Base-by-base conservation (phyloP, 2,113 vertebrate species). In the Conger conger region DNA sequence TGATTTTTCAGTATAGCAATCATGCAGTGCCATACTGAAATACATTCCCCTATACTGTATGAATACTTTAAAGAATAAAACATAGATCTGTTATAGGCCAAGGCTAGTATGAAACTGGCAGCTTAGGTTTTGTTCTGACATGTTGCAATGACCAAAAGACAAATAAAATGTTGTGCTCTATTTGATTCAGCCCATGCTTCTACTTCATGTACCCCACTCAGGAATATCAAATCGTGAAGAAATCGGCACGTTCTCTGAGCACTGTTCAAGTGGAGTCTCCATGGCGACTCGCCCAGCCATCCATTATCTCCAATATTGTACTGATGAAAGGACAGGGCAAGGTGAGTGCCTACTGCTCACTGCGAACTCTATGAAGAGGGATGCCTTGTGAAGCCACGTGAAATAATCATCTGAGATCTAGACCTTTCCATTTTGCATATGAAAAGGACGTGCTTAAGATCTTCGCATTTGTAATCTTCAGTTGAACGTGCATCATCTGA, bases 251-350 rank as follows among this genome's bases (percentile, higher is more conserved):
- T 86, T 99, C 97, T 60, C 93, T 99, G 82, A 99, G 98, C 91
- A 96, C 97, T 0, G 94, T 97, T 89, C 97, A 99, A 89, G 98
- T 98, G 92, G 98, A 99, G 83, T 99, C 97, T 80, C 98, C 97
- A 42, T 99, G 98, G 97, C 96, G 97, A 93, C 95, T 99, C 86
- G 97, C 97, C 1, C 97, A 99, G 89, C 98, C 98, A 0, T 99
- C 98, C 5, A 98, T 99, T 91, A 99, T 99, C 92, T 99, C 98
- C 84, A 99, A 97, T 87, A 99, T 99, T 0, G 98, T 99, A 83
- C 92, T 99, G 89, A 99, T 99, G 97, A 99, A 99, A 95, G 97
- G 98, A 85, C 97, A 98, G 89, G 97, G 97, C 91, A 99, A 99
- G 97, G 98, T 99, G 93, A 96, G 96, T 76, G 88, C 79, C 77